These are phyloP conservation scores for Beaufortia kweichowensis DNA, from an alignment of 2,113 vertebrate genomes.

Conservation along the genomic window DNA sequence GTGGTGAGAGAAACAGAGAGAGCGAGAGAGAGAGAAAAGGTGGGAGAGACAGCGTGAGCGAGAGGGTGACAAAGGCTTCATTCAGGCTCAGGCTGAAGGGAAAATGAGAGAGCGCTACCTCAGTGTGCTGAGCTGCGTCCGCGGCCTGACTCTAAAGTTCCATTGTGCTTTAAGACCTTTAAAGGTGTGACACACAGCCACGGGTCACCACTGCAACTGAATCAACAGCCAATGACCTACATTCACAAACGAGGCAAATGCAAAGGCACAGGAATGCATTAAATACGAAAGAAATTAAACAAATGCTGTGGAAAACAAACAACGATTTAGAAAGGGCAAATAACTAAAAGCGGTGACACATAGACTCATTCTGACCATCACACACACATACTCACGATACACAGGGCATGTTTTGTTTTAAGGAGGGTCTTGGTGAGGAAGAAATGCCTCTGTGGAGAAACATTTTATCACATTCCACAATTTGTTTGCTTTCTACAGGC, in stretches of 20 bases:
- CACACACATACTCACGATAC: slow-evolving; percentile 23
- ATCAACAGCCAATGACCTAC: slow-evolving; percentile 36
- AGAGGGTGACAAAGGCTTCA: slow-evolving; percentile 54
- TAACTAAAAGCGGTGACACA: background rate
- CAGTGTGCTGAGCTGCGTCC: slow-evolving; percentile 23
- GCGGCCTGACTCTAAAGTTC: slow-evolving; percentile 46
- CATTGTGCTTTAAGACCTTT: slow-evolving; percentile 47
- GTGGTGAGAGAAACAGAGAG: slow-evolving; percentile 19
- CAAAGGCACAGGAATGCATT: background rate
- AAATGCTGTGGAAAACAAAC: background rate
- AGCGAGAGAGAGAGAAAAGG: slow-evolving; percentile 46
- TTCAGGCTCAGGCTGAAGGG: slow-evolving; percentile 45
- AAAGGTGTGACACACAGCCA: slow-evolving; percentile 51
- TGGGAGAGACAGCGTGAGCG: slow-evolving; percentile 44
- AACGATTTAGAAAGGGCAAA: background rate
- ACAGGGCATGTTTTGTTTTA: slow-evolving; percentile 57
- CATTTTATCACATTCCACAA: slow-evolving; percentile 50
- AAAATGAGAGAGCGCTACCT: slow-evolving; percentile 44
- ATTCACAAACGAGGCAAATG: slow-evolving; percentile 11
- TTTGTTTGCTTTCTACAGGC: slow-evolving; percentile 53
- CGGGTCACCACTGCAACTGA: slow-evolving; percentile 41
- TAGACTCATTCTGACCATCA: slow-evolving; percentile 12
- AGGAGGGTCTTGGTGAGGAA: slow-evolving; percentile 24
- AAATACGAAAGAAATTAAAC: slow-evolving; percentile 1
- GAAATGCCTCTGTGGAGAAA: slow-evolving; percentile 36